These are phyloP conservation scores for Enteromius fasciolatus DNA, from an alignment of 2,797 vertebrate species.

Conservation along the genomic window DNA sequence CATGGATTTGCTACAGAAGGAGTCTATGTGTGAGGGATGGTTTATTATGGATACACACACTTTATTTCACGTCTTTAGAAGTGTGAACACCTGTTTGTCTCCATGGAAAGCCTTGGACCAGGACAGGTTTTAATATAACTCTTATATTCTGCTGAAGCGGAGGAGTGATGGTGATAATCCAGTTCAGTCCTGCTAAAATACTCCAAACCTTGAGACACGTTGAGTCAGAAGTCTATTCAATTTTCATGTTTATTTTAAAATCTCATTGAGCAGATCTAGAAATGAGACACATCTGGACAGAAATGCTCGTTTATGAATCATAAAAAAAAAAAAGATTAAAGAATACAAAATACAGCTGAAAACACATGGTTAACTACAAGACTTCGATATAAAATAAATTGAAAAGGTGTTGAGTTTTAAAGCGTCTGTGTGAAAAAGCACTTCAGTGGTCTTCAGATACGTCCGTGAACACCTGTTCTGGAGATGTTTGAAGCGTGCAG, in stretches of 20 bases:
- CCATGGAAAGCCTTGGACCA: no score
- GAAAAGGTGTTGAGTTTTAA: neutral
- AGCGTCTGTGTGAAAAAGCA: conserved; percentile 71
- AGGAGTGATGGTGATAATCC: neutral
- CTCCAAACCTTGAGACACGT: no score
- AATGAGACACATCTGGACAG: neutral
- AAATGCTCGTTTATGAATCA: neutral
- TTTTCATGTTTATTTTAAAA: neutral
- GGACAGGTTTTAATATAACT: no score
- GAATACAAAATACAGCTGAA: neutral
- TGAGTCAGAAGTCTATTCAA: neutral
- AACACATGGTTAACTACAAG: neutral
- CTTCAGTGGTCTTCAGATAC: conserved; percentile 81
- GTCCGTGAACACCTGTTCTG: conserved; percentile 77
- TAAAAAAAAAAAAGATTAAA: no score
- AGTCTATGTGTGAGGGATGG: no score
- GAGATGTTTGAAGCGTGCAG: conserved; percentile 77
- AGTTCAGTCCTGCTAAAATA: neutral
- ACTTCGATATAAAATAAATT: neutral
- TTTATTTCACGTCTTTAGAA: no score
- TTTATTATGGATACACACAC: no score
- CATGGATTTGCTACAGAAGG: no score
- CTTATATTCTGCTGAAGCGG: neutral
- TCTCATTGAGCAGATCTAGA: neutral
- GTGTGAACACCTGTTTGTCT: no score